These are phyloP conservation scores for Thymallus thymallus DNA, from an alignment of 2,113 vertebrate species.

Conservation along the genomic window DNA sequence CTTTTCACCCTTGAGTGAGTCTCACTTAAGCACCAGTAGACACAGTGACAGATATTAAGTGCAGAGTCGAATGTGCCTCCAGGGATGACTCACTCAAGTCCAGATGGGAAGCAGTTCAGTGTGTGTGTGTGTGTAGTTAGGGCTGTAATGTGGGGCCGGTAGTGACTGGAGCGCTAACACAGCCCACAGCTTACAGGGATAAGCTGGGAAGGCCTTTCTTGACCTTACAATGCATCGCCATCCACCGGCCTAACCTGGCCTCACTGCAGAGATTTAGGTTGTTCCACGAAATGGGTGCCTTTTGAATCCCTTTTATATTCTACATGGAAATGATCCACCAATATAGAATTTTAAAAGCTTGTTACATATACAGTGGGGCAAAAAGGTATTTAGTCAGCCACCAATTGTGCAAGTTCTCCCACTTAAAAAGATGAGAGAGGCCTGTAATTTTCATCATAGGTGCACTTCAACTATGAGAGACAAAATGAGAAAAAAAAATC, in stretches of 20 bases:
- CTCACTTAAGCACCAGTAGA: not conserved
- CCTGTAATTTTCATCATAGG: no score
- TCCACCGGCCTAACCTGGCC: not conserved
- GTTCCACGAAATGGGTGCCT: no score
- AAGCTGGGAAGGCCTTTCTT: not conserved
- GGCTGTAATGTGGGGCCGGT: not conserved
- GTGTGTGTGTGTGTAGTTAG: not conserved
- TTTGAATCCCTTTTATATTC: no score
- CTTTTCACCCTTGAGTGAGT: not conserved
- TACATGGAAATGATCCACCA: no score
- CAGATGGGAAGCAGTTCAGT: not conserved
- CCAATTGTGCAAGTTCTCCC: no score
- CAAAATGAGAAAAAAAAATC: no score
- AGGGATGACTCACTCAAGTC: not conserved
- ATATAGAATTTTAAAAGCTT: no score
- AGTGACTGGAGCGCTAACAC: not conserved
- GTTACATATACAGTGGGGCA: no score
- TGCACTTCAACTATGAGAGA: no score
- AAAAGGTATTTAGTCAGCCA: no score
- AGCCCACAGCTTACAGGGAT: not conserved
- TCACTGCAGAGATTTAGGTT: not conserved
- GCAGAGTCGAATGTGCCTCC: not conserved
- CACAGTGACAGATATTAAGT: not conserved
- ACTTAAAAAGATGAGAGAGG: no score
- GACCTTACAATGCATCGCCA: not conserved